Evolutionary conservation across 2,888 invertebrate species (phyloP), one percentile per base, ranked within the genome.

Genomic region (Drosophila niveifrons): DNA sequence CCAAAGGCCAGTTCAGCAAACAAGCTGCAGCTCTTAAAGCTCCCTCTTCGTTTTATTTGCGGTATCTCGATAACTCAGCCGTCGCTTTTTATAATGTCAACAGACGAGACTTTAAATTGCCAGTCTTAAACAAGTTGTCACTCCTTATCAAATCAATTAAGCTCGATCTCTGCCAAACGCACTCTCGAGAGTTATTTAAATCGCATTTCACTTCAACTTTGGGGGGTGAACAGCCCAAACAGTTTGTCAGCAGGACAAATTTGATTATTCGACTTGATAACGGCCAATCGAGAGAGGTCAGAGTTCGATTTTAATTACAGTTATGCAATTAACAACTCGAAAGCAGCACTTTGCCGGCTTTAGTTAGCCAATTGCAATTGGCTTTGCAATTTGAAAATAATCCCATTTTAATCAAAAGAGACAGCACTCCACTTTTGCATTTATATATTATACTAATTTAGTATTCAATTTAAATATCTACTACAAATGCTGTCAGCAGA

Each of bases 231-330:
- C n/a, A n/a, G n/a, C n/a, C 13, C 15, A 1, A 36, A n/a, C 18
- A 44, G 17, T 18, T 31, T 23, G 23, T 23, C 2, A n/a, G 29
- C n/a, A 9, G n/a, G n/a, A 43, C 31, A n/a, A 44, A 55, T 34
- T 23, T 6, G 58, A 74, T 44, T 66, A 66, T 18, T n/a, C 13
- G 10, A 34, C 39, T 11, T 52, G 46, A 29, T 18, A 34, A 28
- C 11, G 8, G 13, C 31, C n/a, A 39, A 46, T 39, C 7, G 31
- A 39, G n/a, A 31, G 17, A 53, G 53, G 50, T 52, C 47, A 59
- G 11, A 69, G 53, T 39, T 44, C 50, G 50, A 39, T 44, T 39
- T 29, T 39, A 62, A 55, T 50, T 71, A 50, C 29, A 31, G 23
- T 43, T 36, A 28, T 44, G 18, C 31, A 31, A 55, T 44, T 55